Conservation (phyloP, 1,140 invertebrate species). For the Lethocerus indicus region DNA sequence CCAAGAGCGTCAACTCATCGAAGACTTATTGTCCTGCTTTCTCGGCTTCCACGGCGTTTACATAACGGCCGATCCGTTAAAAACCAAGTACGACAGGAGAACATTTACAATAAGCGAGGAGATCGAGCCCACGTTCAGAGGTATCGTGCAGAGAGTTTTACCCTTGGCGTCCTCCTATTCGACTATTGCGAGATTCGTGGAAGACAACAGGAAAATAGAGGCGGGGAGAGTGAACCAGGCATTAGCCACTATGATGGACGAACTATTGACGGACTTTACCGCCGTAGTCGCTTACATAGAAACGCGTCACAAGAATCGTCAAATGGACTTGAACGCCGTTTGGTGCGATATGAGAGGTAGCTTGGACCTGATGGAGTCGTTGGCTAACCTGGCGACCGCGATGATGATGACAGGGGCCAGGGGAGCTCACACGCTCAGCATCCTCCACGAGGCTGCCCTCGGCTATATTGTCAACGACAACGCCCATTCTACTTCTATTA, state of each 20-base stretch:
- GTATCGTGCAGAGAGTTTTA: conserved; percentile 64
- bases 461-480: conserved; percentile 22
- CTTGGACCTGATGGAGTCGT: conserved; percentile 62
- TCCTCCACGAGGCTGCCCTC: conserved; percentile 47
- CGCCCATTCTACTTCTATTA: conserved; percentile 60
- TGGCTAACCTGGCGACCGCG: conserved; percentile 56
- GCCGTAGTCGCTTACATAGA: conserved; percentile 75
- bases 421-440: conserved; percentile 68
- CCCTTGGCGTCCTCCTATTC: conserved; percentile 78
- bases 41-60: conserved; percentile 57
- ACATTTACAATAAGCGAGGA: conserved; percentile 29
- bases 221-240: conserved; percentile 86
- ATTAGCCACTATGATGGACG: conserved; percentile 59
- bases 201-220: conserved; percentile 52
- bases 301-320: conserved; percentile 51
- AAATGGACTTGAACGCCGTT: conserved; percentile 71
- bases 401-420: conserved; percentile 53
- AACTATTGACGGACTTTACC: conserved; percentile 63
- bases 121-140: conserved; percentile 45
- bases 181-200: conserved; percentile 66
- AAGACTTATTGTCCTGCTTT: conserved; percentile 70
- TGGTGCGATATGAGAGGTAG: conserved; percentile 81
- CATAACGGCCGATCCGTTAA: conserved; percentile 37
- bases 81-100: conserved; percentile 23
- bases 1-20: conserved; percentile 70